Evolutionary conservation across 2,888 invertebrate species (phyloP), one percentile per base, ranked within the genome.

Genomic region (Eudemis profundana): DNA sequence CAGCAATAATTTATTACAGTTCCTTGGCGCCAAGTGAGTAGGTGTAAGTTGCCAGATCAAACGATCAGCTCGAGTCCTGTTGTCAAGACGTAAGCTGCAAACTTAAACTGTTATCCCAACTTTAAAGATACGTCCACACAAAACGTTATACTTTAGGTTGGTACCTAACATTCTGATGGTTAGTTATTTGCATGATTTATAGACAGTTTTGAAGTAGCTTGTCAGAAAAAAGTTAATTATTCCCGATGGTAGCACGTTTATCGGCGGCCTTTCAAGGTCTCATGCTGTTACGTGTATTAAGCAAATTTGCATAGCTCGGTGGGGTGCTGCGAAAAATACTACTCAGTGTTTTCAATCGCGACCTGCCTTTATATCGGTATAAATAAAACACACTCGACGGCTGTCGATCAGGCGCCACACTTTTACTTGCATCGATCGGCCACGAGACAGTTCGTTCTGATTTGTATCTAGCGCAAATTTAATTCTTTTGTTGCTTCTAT

Each of bases 391-490:
- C 73, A 75, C 73, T 79, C 74, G 79, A 78, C 74, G 75, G 77
- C 81, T 84, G 82, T 84, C 83, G 79, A 85, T 85, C 80, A 74
- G 78, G 81, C 85, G 84, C 87, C 84, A 85, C 86, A 87, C 89
- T 90, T 89, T 88, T 87, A 86, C 86, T 87, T 76, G 77, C 81
- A 81, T 79, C 78, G 77, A 81, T 81, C 80, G 78, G 77, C 78
- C 79, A 79, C 77, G 73, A 79, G 78, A 79, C 78, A 78, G 79
- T 81, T 75, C 75, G 69, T 78, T 82, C 79, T 79, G 82, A 87
- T 86, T 84, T 81, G 81, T 85, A 84, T 85, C 84, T 82, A 73
- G 76, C 74, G 77, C 77, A 79, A 76, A 78, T 62, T 67, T 54
- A 49, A 44, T 46, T 56, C 56, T 42, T 56, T 66, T 61, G 61